These are phyloP conservation scores for Stegodyphus mimosarum DNA, from an alignment of 1,140 invertebrate genomes.

Conservation along the genomic window DNA sequence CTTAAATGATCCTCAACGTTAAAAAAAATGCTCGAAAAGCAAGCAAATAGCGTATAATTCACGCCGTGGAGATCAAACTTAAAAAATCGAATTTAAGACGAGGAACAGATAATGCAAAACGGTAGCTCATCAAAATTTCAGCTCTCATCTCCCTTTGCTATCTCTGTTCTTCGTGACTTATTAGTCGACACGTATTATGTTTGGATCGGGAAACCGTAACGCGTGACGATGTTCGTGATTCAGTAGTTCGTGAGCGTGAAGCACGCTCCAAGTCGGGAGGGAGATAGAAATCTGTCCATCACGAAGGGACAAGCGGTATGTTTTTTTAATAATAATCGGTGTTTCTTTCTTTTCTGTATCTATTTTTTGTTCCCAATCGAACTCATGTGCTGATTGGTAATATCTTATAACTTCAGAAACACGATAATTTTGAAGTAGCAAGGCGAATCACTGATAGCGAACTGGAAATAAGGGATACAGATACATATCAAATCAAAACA, in stretches of 20 bases:
- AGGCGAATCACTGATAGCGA: no score
- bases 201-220: conserved; percentile 30
- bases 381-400: no score
- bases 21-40: no score
- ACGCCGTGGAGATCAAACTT: conserved; percentile 1
- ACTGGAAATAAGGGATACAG: no score
- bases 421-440: no score
- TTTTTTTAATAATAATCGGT: neutral
- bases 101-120: neutral
- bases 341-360: no score
- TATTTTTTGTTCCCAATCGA: no score
- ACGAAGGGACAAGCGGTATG: conserved; percentile 15
- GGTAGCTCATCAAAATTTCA: conserved; percentile 8
- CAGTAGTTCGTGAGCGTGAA: conserved; percentile 6
- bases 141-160: neutral
- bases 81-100: conserved; percentile 14
- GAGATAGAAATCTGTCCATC: conserved; percentile 26
- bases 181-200: conserved; percentile 20
- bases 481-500: no score
- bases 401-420: no score
- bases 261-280: conserved; percentile 8
- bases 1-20: no score
- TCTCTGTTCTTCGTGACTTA: conserved; percentile 30
- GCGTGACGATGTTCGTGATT: conserved; percentile 31
- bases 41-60: neutral